Base-by-base conservation (phyloP, 2,888 invertebrate genomes). In the Xanthia icteritia region DNA sequence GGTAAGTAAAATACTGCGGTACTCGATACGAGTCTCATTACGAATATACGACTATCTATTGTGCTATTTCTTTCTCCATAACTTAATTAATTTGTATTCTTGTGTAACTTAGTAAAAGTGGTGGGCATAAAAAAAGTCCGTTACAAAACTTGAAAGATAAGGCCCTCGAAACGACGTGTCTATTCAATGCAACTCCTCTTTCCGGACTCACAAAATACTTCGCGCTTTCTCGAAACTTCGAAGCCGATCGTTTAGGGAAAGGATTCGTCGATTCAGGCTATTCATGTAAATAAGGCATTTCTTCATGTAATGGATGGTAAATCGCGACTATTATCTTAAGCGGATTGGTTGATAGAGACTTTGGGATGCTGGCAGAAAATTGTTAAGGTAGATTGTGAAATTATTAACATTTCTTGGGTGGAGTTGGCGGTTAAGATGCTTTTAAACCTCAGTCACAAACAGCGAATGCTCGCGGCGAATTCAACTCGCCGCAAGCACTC, bases 231-330 rank as follows among this genome's bases (percentile, higher is more conserved):
- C 27, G 65, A 80, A 69, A 48, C 13, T 61, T 68, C 20, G n/a
- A n/a, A 74, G 23, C 42, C n/a, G 23, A 51, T 45, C 69, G 68
- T 69, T 69, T 65, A 60, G 45, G 31, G 45, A 56, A 31, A 51
- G 42, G 48, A 63, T 68, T 82, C 45, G 13, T 42, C 51, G n/a
- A n/a, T 31, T 23, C 48, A 8, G 4, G 20, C 63, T 42, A 60
- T 68, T 80, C 63, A 74, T 72, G 65, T 64, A 76, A 83, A 80
- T 83, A 68, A 72, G 73, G 42, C 56, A 56, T 66, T 75, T 70
- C 66, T 67, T 64, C 67, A 51, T 60, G 39, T 58, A 83, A 83
- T 73, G 54, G 80, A 51, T 54, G 64, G 71, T 64, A 71, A 71
- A 73, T 79, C 61, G 45, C 15, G 27, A 20, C 56, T 42, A 56